Base-by-base conservation (phyloP, 1,140 invertebrate genomes). In the Hylaeus anthracinus region DNA sequence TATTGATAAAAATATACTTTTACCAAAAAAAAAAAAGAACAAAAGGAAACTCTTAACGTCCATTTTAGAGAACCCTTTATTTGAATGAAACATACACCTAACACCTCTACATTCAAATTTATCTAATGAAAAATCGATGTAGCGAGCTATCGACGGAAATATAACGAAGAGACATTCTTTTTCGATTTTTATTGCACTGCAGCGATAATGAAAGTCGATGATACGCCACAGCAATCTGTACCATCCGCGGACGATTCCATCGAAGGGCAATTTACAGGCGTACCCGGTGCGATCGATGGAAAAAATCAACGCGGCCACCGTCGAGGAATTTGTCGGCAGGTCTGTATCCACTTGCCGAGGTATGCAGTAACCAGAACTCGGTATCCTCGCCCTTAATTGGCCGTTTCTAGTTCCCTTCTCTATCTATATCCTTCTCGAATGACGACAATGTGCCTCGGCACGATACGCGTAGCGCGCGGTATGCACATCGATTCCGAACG, bases 341-440 rank as follows among this genome's bases (percentile, higher is more conserved):
- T 41, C 48, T 70, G 64, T 81, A 41, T 58, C 67, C 53, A 45
- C 15, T 70, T 5, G 48, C 2, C 26, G 26, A 3, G 65, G 65
- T 63, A 81, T 81, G 72, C 65, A 55, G 56, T 41, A 43, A 2
- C 51, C 39, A 71, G 64, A 79, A 82, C 45, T 14, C 39, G 60
- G 72, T 82, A 86, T 81, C 80, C 72, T 80, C 58, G 82, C 61
- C 78, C 70, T 79, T 87, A 84, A 88, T 88, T 88, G 86, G 58
- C 63, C 48, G 61, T 67, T 84, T 76, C 69, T 66, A 76, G 64
- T 79, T 69, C 70, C 70, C 78, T 82, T 73, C 76, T 72, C 70
- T 55, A 56, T 73, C 69, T 48, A 8, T 63, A 55, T 72, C 70
- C 76, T 73, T 72, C 75, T 82, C 80, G 65, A 65, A 72, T 78